Conservation (phyloP, 2,113 vertebrate species). For the Probosciger aterrimus region DNA sequence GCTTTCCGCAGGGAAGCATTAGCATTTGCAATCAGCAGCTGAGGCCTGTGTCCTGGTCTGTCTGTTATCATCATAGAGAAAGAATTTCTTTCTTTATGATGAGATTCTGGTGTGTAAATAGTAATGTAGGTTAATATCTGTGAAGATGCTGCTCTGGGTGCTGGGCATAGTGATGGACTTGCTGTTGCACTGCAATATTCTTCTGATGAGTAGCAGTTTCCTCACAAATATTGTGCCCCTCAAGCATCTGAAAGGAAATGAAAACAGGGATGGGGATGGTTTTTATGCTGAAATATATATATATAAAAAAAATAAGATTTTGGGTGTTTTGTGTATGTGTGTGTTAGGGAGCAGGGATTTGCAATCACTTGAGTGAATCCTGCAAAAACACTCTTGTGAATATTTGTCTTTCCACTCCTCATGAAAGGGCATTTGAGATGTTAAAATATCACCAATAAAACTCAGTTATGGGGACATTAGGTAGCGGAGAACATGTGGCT, state of each 20-base stretch:
- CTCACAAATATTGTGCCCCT: background rate
- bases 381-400: background rate
- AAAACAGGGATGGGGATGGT: background rate
- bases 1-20: background rate
- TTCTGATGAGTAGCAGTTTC: background rate
- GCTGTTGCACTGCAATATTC: background rate
- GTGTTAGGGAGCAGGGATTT: background rate
- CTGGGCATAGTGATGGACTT: background rate
- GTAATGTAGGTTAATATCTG: background rate
- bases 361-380: background rate
- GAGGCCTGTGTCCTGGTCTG: background rate
- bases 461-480: background rate
- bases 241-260: background rate
- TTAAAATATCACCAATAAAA: background rate
- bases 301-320: background rate
- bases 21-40: background rate
- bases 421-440: accelerated
- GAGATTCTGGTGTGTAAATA: background rate
- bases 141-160: background rate
- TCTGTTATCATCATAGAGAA: background rate
- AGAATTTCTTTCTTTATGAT: background rate
- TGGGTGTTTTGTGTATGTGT: accelerated
- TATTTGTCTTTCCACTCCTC: background rate
- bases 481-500: background rate
- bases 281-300: background rate